These are phyloP conservation scores for Aricia agestis DNA, from an alignment of 1,140 invertebrate species.

Conservation along the genomic window DNA sequence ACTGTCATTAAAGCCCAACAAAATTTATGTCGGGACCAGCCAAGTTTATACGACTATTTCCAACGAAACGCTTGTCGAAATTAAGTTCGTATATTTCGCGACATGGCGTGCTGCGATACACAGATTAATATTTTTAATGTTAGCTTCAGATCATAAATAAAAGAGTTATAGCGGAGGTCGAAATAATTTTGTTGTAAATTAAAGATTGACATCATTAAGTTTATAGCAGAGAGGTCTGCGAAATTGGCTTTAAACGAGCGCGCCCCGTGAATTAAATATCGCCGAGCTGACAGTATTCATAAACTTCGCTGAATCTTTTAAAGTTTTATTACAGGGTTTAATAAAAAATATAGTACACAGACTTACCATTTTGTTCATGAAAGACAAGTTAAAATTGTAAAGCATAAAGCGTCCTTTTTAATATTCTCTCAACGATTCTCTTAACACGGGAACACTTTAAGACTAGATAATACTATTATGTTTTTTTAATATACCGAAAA, in stretches of 20 bases:
- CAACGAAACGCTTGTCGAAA: constrained; percentile 23
- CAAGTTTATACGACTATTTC: constrained; percentile 22
- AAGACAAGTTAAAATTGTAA: background rate
- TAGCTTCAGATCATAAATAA: constrained; percentile 13
- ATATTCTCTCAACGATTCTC: too few relatives aligned
- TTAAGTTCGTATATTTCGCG: constrained; percentile 22
- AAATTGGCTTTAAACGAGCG: constrained; percentile 11
- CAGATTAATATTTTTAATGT: constrained; percentile 16
- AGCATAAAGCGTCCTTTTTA: background rate
- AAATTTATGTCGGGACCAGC: constrained; percentile 16
- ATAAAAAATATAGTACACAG: background rate
- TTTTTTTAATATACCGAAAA: too few relatives aligned
- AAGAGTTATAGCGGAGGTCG: constrained; percentile 1
- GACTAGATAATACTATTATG: too few relatives aligned
- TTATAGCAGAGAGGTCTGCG: background rate
- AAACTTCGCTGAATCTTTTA: background rate
- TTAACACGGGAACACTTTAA: too few relatives aligned
- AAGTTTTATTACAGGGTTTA: background rate
- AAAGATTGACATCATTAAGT: constrained; percentile 6
- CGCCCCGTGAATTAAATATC: background rate
- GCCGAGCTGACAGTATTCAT: background rate
- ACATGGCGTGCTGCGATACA: constrained; percentile 17
- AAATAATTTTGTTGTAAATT: constrained; percentile 10
- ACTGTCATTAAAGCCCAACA: constrained; percentile 19
- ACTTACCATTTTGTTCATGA: background rate